phyloP scores from a whole-genome alignment of 2,113 vertebrate genomes.

The Entelurus aequoreus region DNA sequence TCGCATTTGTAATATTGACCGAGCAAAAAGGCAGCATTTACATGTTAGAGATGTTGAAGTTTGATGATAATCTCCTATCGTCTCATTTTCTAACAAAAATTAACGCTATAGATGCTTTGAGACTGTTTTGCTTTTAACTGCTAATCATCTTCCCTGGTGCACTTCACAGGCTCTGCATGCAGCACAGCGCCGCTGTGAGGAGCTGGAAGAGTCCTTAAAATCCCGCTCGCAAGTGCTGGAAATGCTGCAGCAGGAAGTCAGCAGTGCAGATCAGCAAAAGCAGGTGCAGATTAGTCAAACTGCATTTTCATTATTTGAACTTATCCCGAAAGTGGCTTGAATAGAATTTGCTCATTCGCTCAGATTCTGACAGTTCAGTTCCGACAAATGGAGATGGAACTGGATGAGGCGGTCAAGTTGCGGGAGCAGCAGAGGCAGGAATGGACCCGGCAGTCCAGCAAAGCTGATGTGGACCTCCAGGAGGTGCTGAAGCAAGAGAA shows the following conservation, averaged over 20 bases:
- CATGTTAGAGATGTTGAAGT: no score
- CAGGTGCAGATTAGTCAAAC: constrained; percentile 70
- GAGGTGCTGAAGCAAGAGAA: constrained; percentile 46
- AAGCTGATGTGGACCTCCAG: constrained; percentile 43
- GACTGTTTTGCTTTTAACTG: background rate
- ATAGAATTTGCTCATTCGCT: constrained; percentile 6
- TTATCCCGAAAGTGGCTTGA: background rate
- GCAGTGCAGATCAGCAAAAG: constrained; percentile 79
- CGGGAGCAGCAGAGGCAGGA: constrained; percentile 68
- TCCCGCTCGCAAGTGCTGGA: constrained; percentile 81
- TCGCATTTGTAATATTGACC: no score
- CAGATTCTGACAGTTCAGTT: constrained; percentile 81
- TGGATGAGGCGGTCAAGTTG: constrained; percentile 52
- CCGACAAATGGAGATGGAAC: constrained; percentile 78
- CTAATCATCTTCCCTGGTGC: background rate
- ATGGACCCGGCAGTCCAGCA: constrained; percentile 50
- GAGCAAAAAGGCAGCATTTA: no score
- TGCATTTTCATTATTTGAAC: background rate
- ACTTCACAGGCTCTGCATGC: constrained; percentile 67
- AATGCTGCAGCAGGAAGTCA: constrained; percentile 84
- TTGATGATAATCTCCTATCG: no score
- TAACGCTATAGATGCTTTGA: background rate
- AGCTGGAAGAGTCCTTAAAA: constrained; percentile 77
- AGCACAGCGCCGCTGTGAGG: constrained; percentile 78
- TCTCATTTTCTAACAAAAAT: no score